phyloP scores from a whole-genome alignment of 2,113 vertebrate genomes.

The Eolophus roseicapilla region DNA sequence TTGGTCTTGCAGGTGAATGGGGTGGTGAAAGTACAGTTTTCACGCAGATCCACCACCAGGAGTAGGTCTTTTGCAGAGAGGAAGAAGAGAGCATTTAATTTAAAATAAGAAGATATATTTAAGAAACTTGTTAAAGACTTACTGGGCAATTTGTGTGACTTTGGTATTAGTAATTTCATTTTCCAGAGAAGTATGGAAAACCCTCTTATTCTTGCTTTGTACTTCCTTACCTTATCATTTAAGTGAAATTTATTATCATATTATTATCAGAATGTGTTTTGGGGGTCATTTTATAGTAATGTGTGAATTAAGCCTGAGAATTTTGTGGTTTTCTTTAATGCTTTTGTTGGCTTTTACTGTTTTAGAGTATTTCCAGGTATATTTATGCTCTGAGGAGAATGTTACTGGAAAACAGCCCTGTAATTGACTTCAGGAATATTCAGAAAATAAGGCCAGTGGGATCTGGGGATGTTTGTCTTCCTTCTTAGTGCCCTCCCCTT shows the following conservation, averaged over 20 bases:
- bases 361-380: not conserved
- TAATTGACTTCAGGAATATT: not conserved
- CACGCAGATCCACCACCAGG: rapidly evolving
- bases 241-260: not conserved
- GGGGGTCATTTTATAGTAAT: not conserved
- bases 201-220: not conserved
- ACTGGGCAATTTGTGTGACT: not conserved
- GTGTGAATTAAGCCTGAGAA: not conserved
- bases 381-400: not conserved
- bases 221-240: not conserved
- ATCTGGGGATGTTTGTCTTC: not conserved
- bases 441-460: slow-evolving; percentile 9
- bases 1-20: not conserved
- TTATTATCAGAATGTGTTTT: not conserved
- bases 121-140: not conserved
- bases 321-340: not conserved
- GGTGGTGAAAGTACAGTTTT: not conserved
- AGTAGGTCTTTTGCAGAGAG: not conserved
- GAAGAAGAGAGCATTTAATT: not conserved
- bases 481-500: not conserved
- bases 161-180: not conserved
- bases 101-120: not conserved
- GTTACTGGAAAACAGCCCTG: not conserved
- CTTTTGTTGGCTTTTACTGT: not conserved
- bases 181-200: not conserved